phyloP scores from a whole-genome alignment of 2,113 vertebrate genomes.

The Oreochromis tanganicae region DNA sequence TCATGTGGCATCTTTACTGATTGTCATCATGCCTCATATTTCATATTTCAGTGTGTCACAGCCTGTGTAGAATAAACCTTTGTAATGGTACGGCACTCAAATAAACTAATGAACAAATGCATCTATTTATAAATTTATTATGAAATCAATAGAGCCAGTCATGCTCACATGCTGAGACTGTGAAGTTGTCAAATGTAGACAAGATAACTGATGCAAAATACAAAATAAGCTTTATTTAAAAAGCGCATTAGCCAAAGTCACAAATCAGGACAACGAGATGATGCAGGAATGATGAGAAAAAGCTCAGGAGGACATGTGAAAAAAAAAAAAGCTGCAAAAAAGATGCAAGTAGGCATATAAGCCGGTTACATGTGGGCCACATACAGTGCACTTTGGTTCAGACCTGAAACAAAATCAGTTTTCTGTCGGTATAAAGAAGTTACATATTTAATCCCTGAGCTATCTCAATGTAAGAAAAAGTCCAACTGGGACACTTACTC shows the following conservation, averaged over 20 bases:
- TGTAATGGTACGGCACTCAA: rapidly evolving
- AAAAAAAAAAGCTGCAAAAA: rapidly evolving
- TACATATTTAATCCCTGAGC: rapidly evolving
- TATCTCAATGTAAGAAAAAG: background rate
- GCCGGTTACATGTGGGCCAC: background rate
- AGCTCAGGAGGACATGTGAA: background rate
- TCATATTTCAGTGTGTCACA: background rate
- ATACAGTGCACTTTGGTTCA: background rate
- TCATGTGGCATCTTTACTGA: background rate
- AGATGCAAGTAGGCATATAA: background rate
- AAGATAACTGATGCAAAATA: background rate
- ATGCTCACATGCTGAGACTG: background rate
- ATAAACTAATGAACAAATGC: background rate
- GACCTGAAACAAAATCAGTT: background rate
- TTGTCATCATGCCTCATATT: background rate
- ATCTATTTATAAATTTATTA: background rate
- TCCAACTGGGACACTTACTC: rapidly evolving
- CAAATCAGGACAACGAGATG: rapidly evolving
- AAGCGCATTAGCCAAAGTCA: background rate
- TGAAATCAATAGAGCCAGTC: background rate
- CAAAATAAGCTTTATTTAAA: background rate
- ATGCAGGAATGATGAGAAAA: background rate
- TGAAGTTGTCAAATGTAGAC: background rate
- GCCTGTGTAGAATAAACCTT: background rate
- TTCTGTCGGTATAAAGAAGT: background rate